Base-by-base conservation (phyloP, 2,888 invertebrate species). In the Machimus rusticus region DNA sequence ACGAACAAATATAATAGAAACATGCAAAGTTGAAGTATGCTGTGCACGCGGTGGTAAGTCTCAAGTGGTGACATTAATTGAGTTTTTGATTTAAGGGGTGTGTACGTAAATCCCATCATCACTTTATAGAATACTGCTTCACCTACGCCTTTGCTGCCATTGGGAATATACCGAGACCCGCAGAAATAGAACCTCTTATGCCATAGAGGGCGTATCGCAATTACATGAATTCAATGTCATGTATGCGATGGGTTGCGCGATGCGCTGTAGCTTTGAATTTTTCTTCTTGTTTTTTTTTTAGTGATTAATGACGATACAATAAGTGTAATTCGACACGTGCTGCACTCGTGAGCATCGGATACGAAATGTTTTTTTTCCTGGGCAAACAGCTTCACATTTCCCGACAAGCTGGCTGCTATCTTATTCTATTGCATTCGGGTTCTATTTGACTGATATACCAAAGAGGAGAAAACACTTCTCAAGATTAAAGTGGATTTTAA, bases 51-150 rank as follows among this genome's bases (percentile, higher is more conserved):
- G 76, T 78, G 74, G 82, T 34, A 55, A 79, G 77, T 86, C 86
- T 87, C 87, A 77, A 88, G 87, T 87, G 81, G 87, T 88, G 88
- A 87, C 88, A 88, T 87, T 87, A 88, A 88, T 88, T 87, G 88
- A 87, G 86, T 88, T 88, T 88, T 87, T 87, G 86, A 88, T 88
- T 88, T 88, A 88, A 57, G 57, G 82, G 57, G 55, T 78, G 86
- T 34, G 31, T 46, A 51, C 51, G 43, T 85, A 82, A 34, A 46
- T 19, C 34, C 57, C 66, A 82, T 82, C 82, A 82, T 82, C 57
- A 57, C 57, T 57, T 34, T 82, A 82, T 82, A 82, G n/a, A 37
- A 57, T 57, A 23, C 19, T n/a, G 34, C 46, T 43, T 51, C 31
- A 51, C 51, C 9, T 46, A 77, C 39, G 43, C 31, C 51, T 12